These are phyloP conservation scores for Papilio elwesi DNA, from an alignment of 2,888 invertebrate species.

Conservation along the genomic window DNA sequence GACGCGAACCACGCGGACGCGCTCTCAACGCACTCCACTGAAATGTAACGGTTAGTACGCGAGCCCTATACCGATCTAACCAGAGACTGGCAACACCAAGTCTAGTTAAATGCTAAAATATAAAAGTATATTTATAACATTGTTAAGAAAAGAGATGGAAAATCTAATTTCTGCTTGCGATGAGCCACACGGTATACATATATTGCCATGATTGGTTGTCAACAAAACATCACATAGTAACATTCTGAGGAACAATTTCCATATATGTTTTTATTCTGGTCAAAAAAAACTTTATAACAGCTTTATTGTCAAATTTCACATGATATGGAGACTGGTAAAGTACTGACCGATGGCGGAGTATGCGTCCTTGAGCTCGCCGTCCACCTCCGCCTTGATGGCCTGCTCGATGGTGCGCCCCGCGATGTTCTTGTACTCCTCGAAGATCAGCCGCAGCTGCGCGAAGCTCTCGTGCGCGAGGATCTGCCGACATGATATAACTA, in stretches of 20 bases:
- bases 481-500: constrained; percentile 50
- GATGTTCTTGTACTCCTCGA: constrained; percentile 89
- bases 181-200: no score
- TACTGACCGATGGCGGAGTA: constrained; percentile 87
- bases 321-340: no score
- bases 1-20: constrained; percentile 88
- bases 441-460: constrained; percentile 87
- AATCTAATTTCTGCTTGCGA: no score
- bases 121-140: no score
- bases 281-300: no score
- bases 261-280: no score
- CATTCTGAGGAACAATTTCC: no score
- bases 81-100: background rate
- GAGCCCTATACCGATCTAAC: background rate
- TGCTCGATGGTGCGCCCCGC: constrained; percentile 90
- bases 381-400: constrained; percentile 87
- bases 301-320: no score
- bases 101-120: background rate
- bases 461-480: constrained; percentile 90
- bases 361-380: constrained; percentile 87
- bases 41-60: constrained; percentile 44
- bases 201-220: no score
- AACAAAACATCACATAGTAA: no score
- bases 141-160: no score
- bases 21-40: constrained; percentile 89